These are phyloP conservation scores for Xenopus tropicalis DNA, from an alignment of 2,113 vertebrate genomes.

Conservation along the genomic window DNA sequence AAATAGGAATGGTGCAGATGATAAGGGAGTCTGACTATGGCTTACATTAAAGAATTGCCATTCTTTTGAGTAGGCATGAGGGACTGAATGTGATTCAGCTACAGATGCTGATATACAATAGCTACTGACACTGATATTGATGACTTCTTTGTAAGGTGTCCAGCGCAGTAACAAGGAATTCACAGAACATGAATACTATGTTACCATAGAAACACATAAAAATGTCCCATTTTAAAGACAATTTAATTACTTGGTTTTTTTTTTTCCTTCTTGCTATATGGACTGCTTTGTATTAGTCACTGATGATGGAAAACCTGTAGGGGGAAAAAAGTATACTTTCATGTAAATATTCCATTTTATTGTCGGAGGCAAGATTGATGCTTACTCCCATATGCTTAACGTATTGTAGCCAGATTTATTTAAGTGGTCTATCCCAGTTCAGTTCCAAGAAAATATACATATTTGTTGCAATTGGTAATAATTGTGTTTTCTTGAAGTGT, in stretches of 20 bases:
- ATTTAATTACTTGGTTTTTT: constrained; percentile 40
- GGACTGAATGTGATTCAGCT: constrained; percentile 54
- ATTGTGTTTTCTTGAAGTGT: too few species aligned
- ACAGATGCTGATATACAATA: constrained; percentile 53
- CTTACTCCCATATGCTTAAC: neutral
- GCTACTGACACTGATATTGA: constrained; percentile 59
- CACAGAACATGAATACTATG: constrained; percentile 50
- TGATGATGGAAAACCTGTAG: too few species aligned
- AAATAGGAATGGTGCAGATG: neutral
- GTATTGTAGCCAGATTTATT: constrained; percentile 3
- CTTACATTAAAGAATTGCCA: constrained; percentile 25
- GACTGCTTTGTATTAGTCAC: constrained; percentile 1
- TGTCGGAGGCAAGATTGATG: too few species aligned
- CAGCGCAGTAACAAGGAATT: constrained; percentile 50
- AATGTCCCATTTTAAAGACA: constrained; percentile 46
- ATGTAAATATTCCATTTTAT: too few species aligned
- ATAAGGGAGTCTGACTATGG: neutral
- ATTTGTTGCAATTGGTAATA: neutral
- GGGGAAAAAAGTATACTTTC: too few species aligned
- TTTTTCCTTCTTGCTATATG: constrained; percentile 11
- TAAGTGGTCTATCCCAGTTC: neutral
- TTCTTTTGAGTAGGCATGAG: constrained; percentile 9
- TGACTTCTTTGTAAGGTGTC: constrained; percentile 54
- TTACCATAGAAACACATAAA: constrained; percentile 51
- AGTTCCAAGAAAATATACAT: neutral